Percentiles rank a stretch among this genome's conserved stretches.
Evolutionary conservation across 2,113 vertebrate species (phyloP).

Genomic region (Salvelinus alpinus): DNA sequence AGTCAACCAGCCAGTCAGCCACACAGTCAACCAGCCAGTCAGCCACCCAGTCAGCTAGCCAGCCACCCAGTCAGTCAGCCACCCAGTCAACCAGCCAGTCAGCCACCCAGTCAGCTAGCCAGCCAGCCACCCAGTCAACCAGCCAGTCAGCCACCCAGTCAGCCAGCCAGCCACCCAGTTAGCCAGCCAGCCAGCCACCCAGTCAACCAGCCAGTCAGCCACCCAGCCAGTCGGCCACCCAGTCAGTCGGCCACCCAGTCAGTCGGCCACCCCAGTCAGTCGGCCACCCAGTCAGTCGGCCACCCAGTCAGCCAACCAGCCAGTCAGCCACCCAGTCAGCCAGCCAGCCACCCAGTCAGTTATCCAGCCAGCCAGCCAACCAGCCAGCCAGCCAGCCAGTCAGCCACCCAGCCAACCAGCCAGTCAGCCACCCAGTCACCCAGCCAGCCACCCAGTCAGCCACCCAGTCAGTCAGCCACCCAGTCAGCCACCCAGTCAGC

Average conservation of each 20-base stretch:
- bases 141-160: accelerated
- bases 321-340: accelerated
- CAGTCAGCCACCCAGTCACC: no score
- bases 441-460: accelerated
- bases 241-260: no score
- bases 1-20: accelerated
- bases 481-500: accelerated
- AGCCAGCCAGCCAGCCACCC: no score
- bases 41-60: no score
- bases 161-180: no score
- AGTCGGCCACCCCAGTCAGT: no score
- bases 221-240: accelerated
- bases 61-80: accelerated
- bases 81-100: no score
- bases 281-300: accelerated
- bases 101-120: no score
- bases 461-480: accelerated
- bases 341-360: accelerated
- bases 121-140: no score
- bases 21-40: accelerated
- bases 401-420: accelerated
- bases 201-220: accelerated
- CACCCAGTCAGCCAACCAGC: accelerated
- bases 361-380: accelerated
- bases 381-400: no score